These are phyloP conservation scores for Odontomachus brunneus DNA, from an alignment of 1,140 invertebrate species.

Conservation along the genomic window DNA sequence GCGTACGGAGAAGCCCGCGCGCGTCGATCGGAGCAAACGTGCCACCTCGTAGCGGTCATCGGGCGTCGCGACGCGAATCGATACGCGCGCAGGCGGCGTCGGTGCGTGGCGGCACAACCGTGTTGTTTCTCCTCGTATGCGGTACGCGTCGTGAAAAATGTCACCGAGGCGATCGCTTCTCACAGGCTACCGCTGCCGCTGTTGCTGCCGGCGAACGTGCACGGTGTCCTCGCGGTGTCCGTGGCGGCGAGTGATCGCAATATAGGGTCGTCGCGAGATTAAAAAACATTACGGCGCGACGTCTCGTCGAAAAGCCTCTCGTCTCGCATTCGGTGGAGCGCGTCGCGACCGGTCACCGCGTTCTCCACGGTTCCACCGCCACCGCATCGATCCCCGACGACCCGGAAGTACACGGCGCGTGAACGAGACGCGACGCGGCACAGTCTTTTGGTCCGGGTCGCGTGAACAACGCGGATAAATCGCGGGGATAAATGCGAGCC, in stretches of 20 bases:
- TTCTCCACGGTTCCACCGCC: neutral
- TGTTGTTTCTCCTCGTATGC: constrained; percentile 59
- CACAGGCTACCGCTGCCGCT: neutral
- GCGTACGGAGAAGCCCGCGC: constrained; percentile 3
- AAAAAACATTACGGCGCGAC: neutral
- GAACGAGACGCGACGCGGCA: neutral
- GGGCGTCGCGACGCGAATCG: constrained; percentile 68
- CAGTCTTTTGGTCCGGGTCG: too few species aligned
- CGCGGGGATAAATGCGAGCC: too few species aligned
- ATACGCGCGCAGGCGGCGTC: constrained; percentile 66
- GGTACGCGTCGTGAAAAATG: constrained; percentile 59
- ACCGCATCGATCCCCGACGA: constrained; percentile 30
- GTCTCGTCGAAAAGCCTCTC: neutral
- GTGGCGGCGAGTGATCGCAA: neutral
- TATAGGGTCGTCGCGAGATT: neutral
- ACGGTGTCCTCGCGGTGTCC: neutral
- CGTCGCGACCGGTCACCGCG: constrained; percentile 15
- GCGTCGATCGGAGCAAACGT: constrained; percentile 52
- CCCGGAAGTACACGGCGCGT: constrained; percentile 11
- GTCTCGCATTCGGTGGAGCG: constrained; percentile 18
- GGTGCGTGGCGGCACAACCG: constrained; percentile 29
- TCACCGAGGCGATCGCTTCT: constrained; percentile 29
- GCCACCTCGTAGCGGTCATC: constrained; percentile 56
- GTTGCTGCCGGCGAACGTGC: neutral
- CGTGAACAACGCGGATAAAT: too few species aligned